Base-by-base conservation (phyloP, 2,113 vertebrate genomes). In the Pterocles gutturalis region DNA sequence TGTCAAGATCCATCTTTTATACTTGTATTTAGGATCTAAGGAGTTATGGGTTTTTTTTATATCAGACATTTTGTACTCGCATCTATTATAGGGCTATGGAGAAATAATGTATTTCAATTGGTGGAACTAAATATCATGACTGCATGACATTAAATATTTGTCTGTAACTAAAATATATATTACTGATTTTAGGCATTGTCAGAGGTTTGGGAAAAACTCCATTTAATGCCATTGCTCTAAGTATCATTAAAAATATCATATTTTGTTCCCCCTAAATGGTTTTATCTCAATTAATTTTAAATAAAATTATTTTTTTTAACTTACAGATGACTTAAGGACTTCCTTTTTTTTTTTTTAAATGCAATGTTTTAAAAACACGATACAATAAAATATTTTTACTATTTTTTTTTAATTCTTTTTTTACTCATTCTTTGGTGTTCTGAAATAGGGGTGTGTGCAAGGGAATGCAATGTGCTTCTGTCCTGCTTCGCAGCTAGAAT, bases 391-490 rank as follows among this genome's bases (percentile, higher is more conserved):
- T 60, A 61, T 26, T 90, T 77, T 77, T 48, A 11, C 7, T 4
- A 5, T 43, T 67, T 55, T 64, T 33, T 1, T 3, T 5, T 14
- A 75, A 5, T 7, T 15, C 0, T 24, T 73, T 72, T 31, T 33
- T 6, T 20, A 45, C 9, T 85, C 2, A 3, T 24, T 57, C 16
- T 71, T 31, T 58, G 9, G 3, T 6, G 3, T 45, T 45, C 71
- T n/a, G 2, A 15, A 66, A 38, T 7, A 13, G 9, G 2, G 1
- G 3, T 2, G 3, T 62, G 2, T 33, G 20, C 3, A 7, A 15
- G 5, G 9, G 11, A 79, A 70, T 2, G 2, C 22, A 45, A 71
- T 25, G 6, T 71, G 3, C 9, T 51, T 85, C 43, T 73, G n/a
- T 58, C 9, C 13, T 80, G 11, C 12, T 71, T 71, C 58, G 16